Percentiles rank a stretch among this genome's conserved stretches.
Evolutionary conservation across 2,797 vertebrate genomes (phyloP).

Genomic region (Oreochromis grahami): DNA sequence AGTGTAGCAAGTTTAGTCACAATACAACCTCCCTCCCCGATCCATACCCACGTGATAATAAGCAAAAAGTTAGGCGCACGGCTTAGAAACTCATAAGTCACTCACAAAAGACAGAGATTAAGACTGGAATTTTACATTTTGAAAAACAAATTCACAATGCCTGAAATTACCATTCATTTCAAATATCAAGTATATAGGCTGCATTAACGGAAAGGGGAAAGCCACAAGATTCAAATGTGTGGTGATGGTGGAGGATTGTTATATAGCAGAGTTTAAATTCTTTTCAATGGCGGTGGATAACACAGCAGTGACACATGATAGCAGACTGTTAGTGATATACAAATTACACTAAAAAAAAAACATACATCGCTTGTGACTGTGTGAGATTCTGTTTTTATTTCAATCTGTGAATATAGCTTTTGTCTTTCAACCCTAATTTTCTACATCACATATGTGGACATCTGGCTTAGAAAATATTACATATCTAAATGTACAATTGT

Average conservation of each 20-base stretch:
- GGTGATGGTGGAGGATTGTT: background rate
- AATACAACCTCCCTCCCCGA: constrained; percentile 16
- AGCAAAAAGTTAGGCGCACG: constrained; percentile 27
- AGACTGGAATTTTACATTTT: constrained; percentile 16
- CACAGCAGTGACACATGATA: background rate
- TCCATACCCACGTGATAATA: constrained; percentile 19
- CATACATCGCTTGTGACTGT: background rate
- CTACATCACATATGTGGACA: background rate
- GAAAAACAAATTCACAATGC: constrained; percentile 11
- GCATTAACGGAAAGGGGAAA: background rate
- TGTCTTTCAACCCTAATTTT: background rate
- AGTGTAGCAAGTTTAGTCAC: constrained; percentile 44
- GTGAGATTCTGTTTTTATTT: background rate
- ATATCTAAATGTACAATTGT: background rate
- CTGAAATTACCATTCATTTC: background rate
- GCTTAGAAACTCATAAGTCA: constrained; percentile 40
- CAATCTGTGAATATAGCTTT: background rate
- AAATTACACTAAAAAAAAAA: background rate
- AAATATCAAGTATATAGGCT: background rate
- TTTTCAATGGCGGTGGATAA: background rate
- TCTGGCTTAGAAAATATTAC: background rate
- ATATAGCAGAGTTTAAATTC: background rate
- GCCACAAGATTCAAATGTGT: background rate
- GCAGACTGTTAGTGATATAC: background rate
- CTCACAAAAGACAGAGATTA: constrained; percentile 36